These are phyloP conservation scores for Rambutsinella grinnellia DNA, from an alignment of 2,888 invertebrate genomes.

Conservation along the genomic window DNA sequence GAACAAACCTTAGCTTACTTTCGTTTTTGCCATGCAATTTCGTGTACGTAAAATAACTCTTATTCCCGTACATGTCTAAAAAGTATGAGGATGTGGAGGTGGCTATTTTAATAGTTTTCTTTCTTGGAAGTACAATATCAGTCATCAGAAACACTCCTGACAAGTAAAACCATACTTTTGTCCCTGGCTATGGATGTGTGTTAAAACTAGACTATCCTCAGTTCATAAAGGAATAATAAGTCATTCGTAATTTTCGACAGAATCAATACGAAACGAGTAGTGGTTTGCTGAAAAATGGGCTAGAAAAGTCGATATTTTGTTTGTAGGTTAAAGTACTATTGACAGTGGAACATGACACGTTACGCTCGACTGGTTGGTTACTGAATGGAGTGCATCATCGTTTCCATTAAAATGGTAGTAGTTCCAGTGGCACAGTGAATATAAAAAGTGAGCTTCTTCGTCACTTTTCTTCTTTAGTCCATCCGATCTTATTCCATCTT, in stretches of 20 bases:
- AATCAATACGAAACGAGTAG: background rate
- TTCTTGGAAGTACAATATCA: too few species aligned
- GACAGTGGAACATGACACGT: conserved; percentile 46
- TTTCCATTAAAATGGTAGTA: background rate
- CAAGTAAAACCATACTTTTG: too few species aligned
- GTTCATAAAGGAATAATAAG: background rate
- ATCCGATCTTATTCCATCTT: background rate
- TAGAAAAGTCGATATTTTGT: conserved; percentile 3
- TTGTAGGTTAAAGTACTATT: conserved; percentile 24
- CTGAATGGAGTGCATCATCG: background rate
- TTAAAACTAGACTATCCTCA: background rate
- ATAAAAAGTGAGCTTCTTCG: background rate
- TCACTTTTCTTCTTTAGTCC: background rate
- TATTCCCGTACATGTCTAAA: too few species aligned
- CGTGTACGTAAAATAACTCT: too few species aligned
- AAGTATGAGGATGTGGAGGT: too few species aligned
- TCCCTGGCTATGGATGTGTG: too few species aligned
- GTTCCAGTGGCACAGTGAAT: background rate
- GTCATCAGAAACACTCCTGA: too few species aligned
- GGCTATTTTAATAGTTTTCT: too few species aligned
- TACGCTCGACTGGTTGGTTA: background rate
- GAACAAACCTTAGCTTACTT: too few species aligned
- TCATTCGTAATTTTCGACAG: background rate
- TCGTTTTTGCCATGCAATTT: too few species aligned
- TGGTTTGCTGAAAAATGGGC: background rate